phyloP scores from a whole-genome alignment of 2,888 invertebrate genomes.

The Drosophila prostipennis region DNA sequence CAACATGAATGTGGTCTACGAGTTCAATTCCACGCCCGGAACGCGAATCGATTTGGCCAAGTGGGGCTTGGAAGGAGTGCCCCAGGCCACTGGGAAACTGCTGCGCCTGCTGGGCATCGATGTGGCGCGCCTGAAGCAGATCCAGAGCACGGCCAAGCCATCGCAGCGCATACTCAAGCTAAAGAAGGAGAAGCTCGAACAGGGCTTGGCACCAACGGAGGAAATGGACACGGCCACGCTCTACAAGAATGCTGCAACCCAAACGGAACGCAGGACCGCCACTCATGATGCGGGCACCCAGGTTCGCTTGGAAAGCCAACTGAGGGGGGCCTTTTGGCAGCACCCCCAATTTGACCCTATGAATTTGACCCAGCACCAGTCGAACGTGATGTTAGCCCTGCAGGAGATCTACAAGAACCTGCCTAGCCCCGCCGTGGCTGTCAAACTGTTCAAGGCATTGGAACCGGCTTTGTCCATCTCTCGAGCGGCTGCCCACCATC shows the following conservation, averaged over 20 bases:
- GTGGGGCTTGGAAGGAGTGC: constrained; percentile 58
- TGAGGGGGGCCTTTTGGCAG: constrained; percentile 38
- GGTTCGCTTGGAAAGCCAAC: background rate
- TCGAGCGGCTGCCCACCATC: background rate
- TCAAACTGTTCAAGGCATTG: constrained; percentile 33
- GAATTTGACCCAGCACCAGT: constrained; percentile 45
- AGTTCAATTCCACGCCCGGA: constrained; percentile 56
- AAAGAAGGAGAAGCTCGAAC: constrained; percentile 14
- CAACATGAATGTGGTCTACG: constrained; percentile 60
- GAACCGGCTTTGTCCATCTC: constrained; percentile 27
- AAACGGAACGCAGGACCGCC: constrained; percentile 30
- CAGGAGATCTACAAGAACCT: constrained; percentile 36
- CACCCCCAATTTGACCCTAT: constrained; percentile 29
- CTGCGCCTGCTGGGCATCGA: constrained; percentile 56
- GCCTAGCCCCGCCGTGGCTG: constrained; percentile 38
- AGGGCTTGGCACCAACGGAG: constrained; percentile 2
- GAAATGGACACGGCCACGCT: constrained; percentile 29
- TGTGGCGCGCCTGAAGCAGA: constrained; percentile 38
- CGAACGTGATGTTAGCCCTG: constrained; percentile 46
- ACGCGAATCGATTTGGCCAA: constrained; percentile 40
- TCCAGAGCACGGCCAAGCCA: constrained; percentile 40
- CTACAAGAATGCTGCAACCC: constrained; percentile 41
- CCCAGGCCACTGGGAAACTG: constrained; percentile 39
- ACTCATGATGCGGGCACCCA: constrained; percentile 36
- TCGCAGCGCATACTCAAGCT: constrained; percentile 41